Percentiles rank a stretch among this genome's conserved stretches.
phyloP scores from a whole-genome alignment of 2,797 vertebrate genomes.

The Poeciliopsis presidionis region DNA sequence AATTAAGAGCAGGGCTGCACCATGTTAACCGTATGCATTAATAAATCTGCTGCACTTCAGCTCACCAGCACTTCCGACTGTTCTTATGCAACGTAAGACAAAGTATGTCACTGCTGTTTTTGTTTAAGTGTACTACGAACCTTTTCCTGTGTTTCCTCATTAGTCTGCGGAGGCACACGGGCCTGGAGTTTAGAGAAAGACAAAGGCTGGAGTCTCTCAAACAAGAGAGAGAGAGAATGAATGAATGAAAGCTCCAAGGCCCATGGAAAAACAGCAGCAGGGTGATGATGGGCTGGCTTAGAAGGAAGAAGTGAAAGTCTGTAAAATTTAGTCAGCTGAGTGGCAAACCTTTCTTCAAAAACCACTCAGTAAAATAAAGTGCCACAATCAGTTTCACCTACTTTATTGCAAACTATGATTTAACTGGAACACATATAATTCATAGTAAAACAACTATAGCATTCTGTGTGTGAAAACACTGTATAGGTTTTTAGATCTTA shows the following conservation, averaged over 20 bases:
- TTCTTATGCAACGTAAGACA: constrained; percentile 7
- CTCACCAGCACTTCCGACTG: not conserved
- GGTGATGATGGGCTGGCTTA: not conserved
- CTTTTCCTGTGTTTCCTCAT: constrained; percentile 58
- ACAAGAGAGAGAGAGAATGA: constrained; percentile 30
- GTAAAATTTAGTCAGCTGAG: constrained; percentile 1
- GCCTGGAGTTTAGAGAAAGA: constrained; percentile 49
- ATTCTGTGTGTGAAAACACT: not conserved
- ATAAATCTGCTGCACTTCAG: not conserved
- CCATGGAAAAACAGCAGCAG: constrained; percentile 53
- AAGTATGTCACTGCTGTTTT: constrained; percentile 21
- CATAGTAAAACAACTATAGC: not conserved
- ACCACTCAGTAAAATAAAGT: not conserved
- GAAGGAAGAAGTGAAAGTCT: constrained; percentile 20
- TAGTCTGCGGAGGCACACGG: constrained; percentile 64
- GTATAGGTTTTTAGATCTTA: not conserved
- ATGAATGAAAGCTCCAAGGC: constrained; percentile 25
- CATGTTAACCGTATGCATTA: not conserved
- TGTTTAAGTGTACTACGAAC: constrained; percentile 18
- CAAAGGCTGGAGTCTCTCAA: constrained; percentile 64
- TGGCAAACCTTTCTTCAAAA: not conserved
- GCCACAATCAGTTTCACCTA: not conserved
- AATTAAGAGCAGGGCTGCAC: not conserved
- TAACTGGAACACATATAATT: not conserved
- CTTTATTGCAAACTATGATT: not conserved